A percentile compares a stretch with the other conserved stretches of the same genome.
phyloP scores from a whole-genome alignment of 2,888 invertebrate genomes.

The Sisyra nigra region DNA sequence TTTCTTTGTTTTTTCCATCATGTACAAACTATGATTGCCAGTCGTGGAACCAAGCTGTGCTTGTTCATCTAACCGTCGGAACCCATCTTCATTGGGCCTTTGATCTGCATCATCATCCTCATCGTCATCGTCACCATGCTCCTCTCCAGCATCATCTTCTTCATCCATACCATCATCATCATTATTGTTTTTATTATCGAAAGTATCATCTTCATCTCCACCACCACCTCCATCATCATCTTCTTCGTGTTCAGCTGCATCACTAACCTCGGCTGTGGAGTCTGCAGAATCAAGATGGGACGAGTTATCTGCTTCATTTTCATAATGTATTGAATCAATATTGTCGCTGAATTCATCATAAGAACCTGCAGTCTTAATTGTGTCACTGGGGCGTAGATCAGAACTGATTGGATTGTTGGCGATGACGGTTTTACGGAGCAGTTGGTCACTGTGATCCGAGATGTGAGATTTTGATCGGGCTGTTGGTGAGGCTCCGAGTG shows the following conservation, averaged over 20 bases:
- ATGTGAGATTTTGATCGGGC: slow-evolving; percentile 13
- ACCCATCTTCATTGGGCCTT: slow-evolving; percentile 22
- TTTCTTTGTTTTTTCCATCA: slow-evolving; percentile 64
- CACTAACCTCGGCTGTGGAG: slow-evolving; percentile 1
- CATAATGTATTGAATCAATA: no score
- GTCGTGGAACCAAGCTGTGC: slow-evolving; percentile 23
- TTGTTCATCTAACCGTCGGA: slow-evolving; percentile 31
- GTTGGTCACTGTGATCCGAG: no score
- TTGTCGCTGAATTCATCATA: no score
- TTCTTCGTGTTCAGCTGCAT: slow-evolving; percentile 14
- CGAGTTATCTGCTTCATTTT: no score
- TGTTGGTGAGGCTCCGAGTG: slow-evolving; percentile 23
- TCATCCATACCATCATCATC: slow-evolving; percentile 17
- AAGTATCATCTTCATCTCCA: slow-evolving; percentile 17
- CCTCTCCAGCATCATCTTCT: slow-evolving; percentile 25
- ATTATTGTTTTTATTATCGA: slow-evolving; percentile 4
- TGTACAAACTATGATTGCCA: slow-evolving; percentile 45
- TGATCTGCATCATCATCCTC: slow-evolving; percentile 29
- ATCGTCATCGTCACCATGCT: slow-evolving; percentile 35
- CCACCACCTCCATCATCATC: slow-evolving; percentile 22
- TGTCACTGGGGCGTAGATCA: slow-evolving; percentile 13
- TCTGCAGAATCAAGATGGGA: no score
- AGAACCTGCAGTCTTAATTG: no score
- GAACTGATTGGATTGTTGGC: slow-evolving; percentile 9
- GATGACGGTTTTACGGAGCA: no score